Evolutionary conservation across 2,797 vertebrate genomes (phyloP).

Genomic region (Takifugu rubripes): DNA sequence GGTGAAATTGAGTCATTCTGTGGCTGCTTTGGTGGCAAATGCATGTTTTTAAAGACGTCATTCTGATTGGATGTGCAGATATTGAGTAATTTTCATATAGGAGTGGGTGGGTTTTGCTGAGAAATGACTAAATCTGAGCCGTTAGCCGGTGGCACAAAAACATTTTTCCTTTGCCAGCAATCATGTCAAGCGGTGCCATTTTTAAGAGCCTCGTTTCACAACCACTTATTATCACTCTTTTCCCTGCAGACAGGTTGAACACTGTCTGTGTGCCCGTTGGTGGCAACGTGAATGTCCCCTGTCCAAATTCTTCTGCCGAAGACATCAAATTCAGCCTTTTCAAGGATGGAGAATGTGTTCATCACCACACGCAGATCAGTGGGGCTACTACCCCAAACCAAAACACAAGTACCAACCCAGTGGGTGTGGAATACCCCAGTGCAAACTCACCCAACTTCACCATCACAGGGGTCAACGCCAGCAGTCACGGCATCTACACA

Average conservation of each 20-base stretch:
- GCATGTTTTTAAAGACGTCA: constrained; percentile 16
- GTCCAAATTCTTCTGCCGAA: not conserved
- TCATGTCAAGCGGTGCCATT: too few relatives aligned
- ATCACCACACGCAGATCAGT: fast-evolving
- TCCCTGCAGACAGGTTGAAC: constrained; percentile 6
- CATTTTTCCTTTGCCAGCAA: too few relatives aligned
- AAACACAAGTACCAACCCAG: fast-evolving
- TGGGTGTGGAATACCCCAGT: fast-evolving
- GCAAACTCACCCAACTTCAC: constrained; percentile 3
- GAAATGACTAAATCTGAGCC: constrained; percentile 17
- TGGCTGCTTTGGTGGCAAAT: not conserved
- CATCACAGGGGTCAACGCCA: not conserved
- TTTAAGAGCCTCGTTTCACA: not conserved
- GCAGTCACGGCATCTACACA: constrained; percentile 25
- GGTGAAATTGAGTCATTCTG: constrained; percentile 12
- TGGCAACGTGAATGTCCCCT: constrained; percentile 23
- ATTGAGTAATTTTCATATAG: constrained; percentile 33
- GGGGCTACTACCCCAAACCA: fast-evolving
- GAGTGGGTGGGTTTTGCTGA: constrained; percentile 24
- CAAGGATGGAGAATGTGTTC: fast-evolving
- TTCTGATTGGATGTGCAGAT: constrained; percentile 12
- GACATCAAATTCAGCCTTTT: constrained; percentile 7
- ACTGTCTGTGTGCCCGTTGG: not conserved
- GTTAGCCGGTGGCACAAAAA: too few relatives aligned
- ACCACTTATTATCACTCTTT: not conserved